Conservation (phyloP, 1,140 invertebrate genomes). For the Anastrepha ludens region DNA sequence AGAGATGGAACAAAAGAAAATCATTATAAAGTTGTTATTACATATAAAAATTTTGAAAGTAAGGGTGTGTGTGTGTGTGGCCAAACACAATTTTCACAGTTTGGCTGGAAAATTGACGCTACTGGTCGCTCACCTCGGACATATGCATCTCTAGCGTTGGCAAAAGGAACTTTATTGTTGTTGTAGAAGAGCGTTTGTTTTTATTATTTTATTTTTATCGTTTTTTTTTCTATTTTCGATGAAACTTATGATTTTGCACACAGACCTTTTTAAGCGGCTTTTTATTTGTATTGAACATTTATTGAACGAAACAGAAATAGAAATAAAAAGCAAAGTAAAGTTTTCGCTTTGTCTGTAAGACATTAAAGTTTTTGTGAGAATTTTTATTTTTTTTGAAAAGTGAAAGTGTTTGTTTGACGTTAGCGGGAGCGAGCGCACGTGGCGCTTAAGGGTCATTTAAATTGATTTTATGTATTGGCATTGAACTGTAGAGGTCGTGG, state of each 20-base stretch:
- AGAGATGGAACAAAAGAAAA: not conserved
- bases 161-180: not conserved
- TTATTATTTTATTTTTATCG: not conserved
- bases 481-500: too few relatives aligned
- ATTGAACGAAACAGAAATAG: conserved; percentile 32
- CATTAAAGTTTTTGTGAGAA: not conserved
- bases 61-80: too few relatives aligned
- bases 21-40: not conserved
- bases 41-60: too few relatives aligned
- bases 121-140: not conserved
- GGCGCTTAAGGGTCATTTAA: too few relatives aligned
- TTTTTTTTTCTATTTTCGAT: not conserved
- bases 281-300: conserved; percentile 45
- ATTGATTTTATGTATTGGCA: too few relatives aligned
- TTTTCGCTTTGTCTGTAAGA: not conserved
- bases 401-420: not conserved
- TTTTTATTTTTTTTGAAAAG: not conserved
- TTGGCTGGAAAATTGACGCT: not conserved
- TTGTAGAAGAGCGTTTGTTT: not conserved
- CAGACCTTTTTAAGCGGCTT: not conserved
- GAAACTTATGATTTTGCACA: conserved; percentile 16
- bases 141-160: not conserved
- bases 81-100: not conserved
- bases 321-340: conserved; percentile 39
- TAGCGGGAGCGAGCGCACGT: not conserved